phyloP scores from a whole-genome alignment of 2,797 vertebrate species.

The Melanotaenia boesemani region DNA sequence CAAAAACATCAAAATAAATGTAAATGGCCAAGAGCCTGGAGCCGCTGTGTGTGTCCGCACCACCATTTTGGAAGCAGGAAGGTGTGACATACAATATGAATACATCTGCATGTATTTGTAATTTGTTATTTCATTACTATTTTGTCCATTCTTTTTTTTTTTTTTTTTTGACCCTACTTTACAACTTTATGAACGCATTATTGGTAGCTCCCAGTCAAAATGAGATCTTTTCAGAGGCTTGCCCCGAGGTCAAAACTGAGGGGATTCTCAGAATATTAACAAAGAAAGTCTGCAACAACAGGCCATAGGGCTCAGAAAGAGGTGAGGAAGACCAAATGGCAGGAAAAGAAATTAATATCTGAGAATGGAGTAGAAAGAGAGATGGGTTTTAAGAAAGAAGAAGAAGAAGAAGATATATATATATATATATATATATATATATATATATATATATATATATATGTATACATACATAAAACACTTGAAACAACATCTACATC shows the following conservation, averaged over 20 bases:
- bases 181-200: slow-evolving; percentile 56
- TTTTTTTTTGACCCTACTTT: slow-evolving; percentile 22
- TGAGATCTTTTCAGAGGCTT: slow-evolving; percentile 59
- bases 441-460: no score
- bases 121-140: slow-evolving; percentile 8
- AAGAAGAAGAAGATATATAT: no score
- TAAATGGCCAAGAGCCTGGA: no score
- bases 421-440: no score
- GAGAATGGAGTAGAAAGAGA: slow-evolving; percentile 10
- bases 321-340: slow-evolving; percentile 38
- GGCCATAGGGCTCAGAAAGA: slow-evolving; percentile 21
- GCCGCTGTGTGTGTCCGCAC: no score
- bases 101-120: neutral
- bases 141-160: slow-evolving; percentile 42
- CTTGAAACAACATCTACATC: no score
- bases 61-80: no score
- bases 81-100: neutral
- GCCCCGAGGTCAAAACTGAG: slow-evolving; percentile 56
- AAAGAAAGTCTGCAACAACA: slow-evolving; percentile 31
- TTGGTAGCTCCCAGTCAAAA: slow-evolving; percentile 65
- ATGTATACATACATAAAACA: no score
- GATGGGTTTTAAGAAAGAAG: neutral
- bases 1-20: no score
- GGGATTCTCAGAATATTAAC: slow-evolving; percentile 66
- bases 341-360: slow-evolving; percentile 25